A percentile compares a stretch with the other conserved stretches of the same genome.
phyloP scores from a whole-genome alignment of 2,113 vertebrate genomes.

The Ptilorrhoa leucosticta region DNA sequence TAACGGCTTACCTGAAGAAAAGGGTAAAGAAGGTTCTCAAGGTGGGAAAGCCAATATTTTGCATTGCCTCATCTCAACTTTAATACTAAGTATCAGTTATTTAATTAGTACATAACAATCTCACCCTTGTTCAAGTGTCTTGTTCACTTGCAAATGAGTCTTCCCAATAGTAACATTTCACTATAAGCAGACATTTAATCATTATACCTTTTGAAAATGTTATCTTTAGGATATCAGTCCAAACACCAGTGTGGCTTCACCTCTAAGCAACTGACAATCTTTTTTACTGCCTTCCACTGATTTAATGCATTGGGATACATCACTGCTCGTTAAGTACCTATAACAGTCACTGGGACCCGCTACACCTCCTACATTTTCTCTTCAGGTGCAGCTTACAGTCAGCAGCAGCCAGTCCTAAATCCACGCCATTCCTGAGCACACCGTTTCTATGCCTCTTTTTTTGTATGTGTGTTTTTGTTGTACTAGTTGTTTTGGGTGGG shows the following conservation, averaged over 20 bases:
- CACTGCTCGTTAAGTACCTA: neutral
- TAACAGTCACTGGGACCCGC: too few species aligned
- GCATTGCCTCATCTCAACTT: neutral
- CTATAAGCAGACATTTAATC: neutral
- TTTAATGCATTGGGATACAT: neutral
- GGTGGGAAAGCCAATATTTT: conserved; percentile 63
- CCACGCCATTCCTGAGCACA: neutral
- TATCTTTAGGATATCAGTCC: neutral
- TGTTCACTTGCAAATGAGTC: neutral
- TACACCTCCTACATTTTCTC: neutral
- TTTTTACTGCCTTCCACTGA: neutral
- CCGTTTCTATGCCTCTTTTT: neutral
- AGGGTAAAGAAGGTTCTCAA: conserved; percentile 24
- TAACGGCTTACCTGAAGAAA: conserved; percentile 54
- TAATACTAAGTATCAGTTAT: neutral
- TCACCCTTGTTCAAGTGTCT: neutral
- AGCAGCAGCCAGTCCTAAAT: neutral
- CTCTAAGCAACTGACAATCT: neutral
- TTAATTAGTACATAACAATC: neutral
- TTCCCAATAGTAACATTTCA: neutral
- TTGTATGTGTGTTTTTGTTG: neutral
- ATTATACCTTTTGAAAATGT: neutral
- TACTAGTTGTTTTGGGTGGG: neutral
- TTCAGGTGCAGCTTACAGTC: neutral
- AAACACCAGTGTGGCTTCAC: neutral